A percentile compares a stretch with the other conserved stretches of the same genome.
Conservation (phyloP, 2,113 vertebrate species). For the Micromys minutus region DNA sequence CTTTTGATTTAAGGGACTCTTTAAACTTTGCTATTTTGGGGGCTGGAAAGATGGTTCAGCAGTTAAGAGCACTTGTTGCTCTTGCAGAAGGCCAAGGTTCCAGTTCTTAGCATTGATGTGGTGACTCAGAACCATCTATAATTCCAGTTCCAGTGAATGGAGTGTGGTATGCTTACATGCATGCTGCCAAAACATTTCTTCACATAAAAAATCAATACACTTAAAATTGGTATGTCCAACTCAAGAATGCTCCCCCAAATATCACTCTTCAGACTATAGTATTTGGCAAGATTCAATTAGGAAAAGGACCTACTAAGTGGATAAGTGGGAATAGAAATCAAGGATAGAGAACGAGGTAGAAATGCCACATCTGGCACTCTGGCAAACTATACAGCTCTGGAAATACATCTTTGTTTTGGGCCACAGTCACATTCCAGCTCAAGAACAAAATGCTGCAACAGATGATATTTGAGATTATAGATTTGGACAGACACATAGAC, state of each 20-base stretch:
- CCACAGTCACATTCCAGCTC: slow-evolving; percentile 26
- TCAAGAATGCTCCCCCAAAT: slow-evolving; percentile 28
- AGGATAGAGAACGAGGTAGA: not conserved
- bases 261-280: not conserved
- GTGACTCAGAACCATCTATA: not conserved
- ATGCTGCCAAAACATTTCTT: not conserved
- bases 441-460: not conserved
- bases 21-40: slow-evolving; percentile 26
- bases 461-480: not conserved
- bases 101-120: not conserved
- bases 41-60: not conserved
- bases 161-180: not conserved
- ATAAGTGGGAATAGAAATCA: not conserved
- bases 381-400: not conserved
- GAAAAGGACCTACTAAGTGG: not conserved
- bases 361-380: not conserved
- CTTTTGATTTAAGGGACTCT: slow-evolving; percentile 42
- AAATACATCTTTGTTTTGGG: slow-evolving; percentile 3
- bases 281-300: not conserved
- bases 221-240: not conserved
- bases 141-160: not conserved
- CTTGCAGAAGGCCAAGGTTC: not conserved
- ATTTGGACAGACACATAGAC: slow-evolving; percentile 18
- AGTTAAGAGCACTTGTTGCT: not conserved
- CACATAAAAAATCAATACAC: not conserved